These are phyloP conservation scores for Parapristionchus giblindavisi DNA, from an alignment of 2,888 invertebrate species.

Conservation along the genomic window DNA sequence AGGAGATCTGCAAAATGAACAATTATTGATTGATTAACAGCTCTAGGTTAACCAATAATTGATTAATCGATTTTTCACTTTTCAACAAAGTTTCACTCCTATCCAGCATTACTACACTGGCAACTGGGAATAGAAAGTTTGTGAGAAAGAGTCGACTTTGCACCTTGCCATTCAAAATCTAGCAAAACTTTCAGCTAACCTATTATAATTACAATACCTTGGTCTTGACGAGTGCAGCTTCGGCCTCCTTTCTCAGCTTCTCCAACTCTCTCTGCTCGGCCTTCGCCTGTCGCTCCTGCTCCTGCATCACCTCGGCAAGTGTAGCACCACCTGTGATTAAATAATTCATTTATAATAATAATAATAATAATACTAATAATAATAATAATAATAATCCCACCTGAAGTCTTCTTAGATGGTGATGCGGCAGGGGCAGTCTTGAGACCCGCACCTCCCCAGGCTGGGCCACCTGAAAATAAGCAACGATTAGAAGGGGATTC, in stretches of 20 bases:
- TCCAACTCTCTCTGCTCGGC: conserved; percentile 35
- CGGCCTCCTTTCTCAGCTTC: conserved; percentile 1
- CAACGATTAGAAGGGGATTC: not conserved
- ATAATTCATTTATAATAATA: not conserved
- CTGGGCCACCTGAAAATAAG: conserved; percentile 18
- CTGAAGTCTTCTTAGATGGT: conserved; percentile 1
- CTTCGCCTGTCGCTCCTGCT: conserved; percentile 28
- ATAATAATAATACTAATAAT: no score
- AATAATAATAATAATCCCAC: no score
- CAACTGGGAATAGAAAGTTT: not conserved
- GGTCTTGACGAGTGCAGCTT: conserved; percentile 6
- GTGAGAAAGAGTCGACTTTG: conserved; percentile 10
- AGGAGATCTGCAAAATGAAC: no score
- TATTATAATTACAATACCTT: no score
- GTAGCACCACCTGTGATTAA: not conserved
- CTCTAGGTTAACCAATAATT: not conserved
- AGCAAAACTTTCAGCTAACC: no score
- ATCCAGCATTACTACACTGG: not conserved
- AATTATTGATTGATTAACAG: not conserved
- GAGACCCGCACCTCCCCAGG: conserved; percentile 28
- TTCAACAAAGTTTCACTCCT: not conserved
- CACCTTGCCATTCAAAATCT: conserved; percentile 19
- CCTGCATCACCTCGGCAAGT: conserved; percentile 21
- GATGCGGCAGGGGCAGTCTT: not conserved
- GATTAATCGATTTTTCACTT: not conserved